Evolutionary conservation across 2,888 invertebrate species (phyloP), one percentile per base, ranked within the genome.

Genomic region (Ethmia dodecea): DNA sequence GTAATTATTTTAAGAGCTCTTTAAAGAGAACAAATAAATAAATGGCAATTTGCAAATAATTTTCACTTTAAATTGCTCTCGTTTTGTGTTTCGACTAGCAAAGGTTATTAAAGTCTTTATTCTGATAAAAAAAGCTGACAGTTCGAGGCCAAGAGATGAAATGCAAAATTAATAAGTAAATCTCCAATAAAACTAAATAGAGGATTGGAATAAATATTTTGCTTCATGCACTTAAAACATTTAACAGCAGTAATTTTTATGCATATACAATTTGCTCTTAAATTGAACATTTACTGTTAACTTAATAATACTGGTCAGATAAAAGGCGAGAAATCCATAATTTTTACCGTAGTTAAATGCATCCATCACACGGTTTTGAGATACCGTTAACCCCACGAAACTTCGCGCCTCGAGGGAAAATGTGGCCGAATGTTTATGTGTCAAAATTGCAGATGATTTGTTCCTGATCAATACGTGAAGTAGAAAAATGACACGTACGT

Each of bases 271-370:
- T 34, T 26, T 26, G 26, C 11, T 26, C 26, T 6, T 26, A 26
- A 26, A 67, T 66, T 64, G 58, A 47, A 49, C 40, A 27, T n/a
- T n/a, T n/a, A n/a, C 78, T 75, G 78, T 77, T 77, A 77, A 51
- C 60, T 60, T 79, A 79, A 78, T 71, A 64, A 69, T 61, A 55
- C 52, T 61, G 52, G 66, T 60, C 55, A 53, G 61, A 52, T 74
- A 73, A 76, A 67, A 71, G 64, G 74, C 75, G 75, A 63, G 73
- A 79, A 78, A 78, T 76, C 67, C 59, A 67, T 76, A 76, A 71
- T 76, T 73, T 69, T 65, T 50, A 50, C 50, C 52, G 48, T 49
- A 45, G 50, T 40, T 44, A 49, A 52, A 52, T 57, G 51, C 60
- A 63, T 60, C 55, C 54, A 61, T 63, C 60, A 57, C 51, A 32